Evolutionary conservation across 2,797 vertebrate species (phyloP), one percentile per base, ranked within the genome.

Genomic region (Enteromius argenteus): DNA sequence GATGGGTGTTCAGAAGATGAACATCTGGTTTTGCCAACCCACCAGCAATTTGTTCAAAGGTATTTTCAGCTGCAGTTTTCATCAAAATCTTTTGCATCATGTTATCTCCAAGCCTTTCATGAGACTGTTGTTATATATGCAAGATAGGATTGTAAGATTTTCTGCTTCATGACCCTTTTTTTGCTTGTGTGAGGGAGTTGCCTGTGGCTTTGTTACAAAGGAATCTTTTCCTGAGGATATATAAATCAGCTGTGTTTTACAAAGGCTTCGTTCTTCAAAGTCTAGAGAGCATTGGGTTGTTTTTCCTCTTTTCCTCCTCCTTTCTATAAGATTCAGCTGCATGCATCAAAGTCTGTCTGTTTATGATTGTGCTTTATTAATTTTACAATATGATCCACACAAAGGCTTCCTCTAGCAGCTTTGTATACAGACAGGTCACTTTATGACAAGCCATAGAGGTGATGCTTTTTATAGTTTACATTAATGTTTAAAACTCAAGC

Each of bases 11-110:
- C 71, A 46, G 75, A 80, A 77, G 77, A 83, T 81, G 79, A 85
- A 90, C 87, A 89, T 88, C 90, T 89, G 89, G 77, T 58, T 58
- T 56, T 79, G 81, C 84, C 80, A 85, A 64, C 51, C 37, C 60
- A 87, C 76, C 88, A 88, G 78, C 72, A 83, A 79, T 87, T 79
- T 87, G 51, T 84, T 85, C 27, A 53, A 90, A 84, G 49, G 64
- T 80, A 71, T 86, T 86, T 87, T 88, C 79, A 80, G 60, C 62
- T 37, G 60, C 75, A 83, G 81, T 86, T 58, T 85, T 84, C 83
- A 84, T 60, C 21, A 86, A 79, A 86, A 72, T 87, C 76, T 69
- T 85, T 80, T 64, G 66, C 75, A 85, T 35, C 56, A 83, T 77
- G 62, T 56, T 62, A 83, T 86, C 82, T 79, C 84, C 51, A 49